Evolutionary conservation across 2,113 vertebrate species (phyloP).

Genomic region (Tetrao urogallus): DNA sequence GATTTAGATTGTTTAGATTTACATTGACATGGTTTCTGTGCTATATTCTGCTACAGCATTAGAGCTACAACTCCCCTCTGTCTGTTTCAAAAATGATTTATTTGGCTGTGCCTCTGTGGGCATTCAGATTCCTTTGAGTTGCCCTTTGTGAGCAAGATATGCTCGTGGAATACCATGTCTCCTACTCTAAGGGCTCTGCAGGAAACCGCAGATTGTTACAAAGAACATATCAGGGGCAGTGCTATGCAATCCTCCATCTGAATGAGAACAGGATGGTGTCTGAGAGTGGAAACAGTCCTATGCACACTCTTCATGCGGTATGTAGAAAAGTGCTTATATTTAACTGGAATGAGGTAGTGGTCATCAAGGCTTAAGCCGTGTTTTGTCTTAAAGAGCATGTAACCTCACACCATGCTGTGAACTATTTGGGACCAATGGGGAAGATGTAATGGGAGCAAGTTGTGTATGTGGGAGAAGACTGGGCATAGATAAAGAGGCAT

Average conservation of each 20-base stretch:
- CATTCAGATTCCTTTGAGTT: not conserved
- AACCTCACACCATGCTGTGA: not conserved
- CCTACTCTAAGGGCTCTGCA: not conserved
- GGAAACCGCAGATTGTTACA: not conserved
- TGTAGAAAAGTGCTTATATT: not conserved
- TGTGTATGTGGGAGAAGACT: not conserved
- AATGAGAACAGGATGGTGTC: not conserved
- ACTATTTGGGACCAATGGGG: too few species aligned
- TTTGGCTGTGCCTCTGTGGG: not conserved
- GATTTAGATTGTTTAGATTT: not conserved
- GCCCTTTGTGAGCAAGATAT: not conserved
- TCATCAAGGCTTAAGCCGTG: not conserved
- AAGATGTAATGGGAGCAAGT: not conserved
- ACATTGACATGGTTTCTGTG: not conserved
- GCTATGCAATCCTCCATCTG: not conserved
- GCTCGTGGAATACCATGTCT: not conserved
- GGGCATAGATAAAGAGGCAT: not conserved
- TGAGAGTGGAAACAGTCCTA: not conserved
- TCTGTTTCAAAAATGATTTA: accelerated
- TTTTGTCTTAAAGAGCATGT: not conserved
- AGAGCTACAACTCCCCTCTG: not conserved
- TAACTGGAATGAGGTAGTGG: not conserved
- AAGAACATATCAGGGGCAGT: not conserved
- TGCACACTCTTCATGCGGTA: not conserved
- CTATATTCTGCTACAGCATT: accelerated